Conservation (phyloP, 2,888 invertebrate species). For the Meiosimyza platycephala region DNA sequence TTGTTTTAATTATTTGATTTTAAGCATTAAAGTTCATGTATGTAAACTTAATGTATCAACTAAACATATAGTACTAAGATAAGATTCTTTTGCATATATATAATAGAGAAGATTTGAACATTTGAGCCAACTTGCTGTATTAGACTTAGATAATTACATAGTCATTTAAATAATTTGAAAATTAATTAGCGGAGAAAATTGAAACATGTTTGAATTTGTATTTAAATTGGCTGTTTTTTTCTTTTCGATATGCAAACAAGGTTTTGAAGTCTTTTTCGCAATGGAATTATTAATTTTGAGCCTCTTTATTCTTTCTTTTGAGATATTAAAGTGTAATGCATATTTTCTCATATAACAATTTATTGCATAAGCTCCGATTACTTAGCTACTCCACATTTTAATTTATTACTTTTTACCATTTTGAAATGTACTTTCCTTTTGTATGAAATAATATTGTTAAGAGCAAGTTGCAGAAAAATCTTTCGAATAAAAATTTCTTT, state of each 20-base stretch:
- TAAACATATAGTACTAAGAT: slow-evolving; percentile 26
- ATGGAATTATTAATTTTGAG: background rate
- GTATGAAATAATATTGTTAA: too few species aligned
- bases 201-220: slow-evolving; percentile 66
- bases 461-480: too few species aligned
- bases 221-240: slow-evolving; percentile 21
- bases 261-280: background rate
- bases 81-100: slow-evolving; percentile 24
- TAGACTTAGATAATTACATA: slow-evolving; percentile 1
- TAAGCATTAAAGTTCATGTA: background rate
- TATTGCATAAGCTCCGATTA: too few species aligned
- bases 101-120: slow-evolving; percentile 20
- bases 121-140: slow-evolving; percentile 47
- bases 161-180: background rate
- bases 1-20: slow-evolving; percentile 25
- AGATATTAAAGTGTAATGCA: too few species aligned
- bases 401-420: too few species aligned
- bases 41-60: slow-evolving; percentile 9
- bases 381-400: too few species aligned
- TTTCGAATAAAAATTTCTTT: too few species aligned
- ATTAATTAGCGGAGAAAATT: slow-evolving; percentile 57
- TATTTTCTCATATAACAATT: too few species aligned
- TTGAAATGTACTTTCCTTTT: too few species aligned
- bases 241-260: slow-evolving; percentile 9
- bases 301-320: background rate